Base-by-base conservation (phyloP, 2,888 invertebrate species). In the Hemistola chrysoprasaria region DNA sequence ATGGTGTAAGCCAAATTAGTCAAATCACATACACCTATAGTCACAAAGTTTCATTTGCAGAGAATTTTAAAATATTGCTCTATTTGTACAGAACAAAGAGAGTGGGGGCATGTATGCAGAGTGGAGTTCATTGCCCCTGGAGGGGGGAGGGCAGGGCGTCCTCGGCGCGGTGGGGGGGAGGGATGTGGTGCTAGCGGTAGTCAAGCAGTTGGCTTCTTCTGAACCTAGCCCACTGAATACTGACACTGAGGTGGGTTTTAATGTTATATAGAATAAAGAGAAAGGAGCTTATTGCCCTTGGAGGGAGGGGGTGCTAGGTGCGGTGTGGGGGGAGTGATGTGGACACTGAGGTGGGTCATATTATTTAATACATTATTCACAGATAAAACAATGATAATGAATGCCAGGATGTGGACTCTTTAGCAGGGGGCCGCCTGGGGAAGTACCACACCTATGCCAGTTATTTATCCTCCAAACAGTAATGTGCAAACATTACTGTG, bases 311-410 rank as follows among this genome's bases (percentile, higher is more conserved):
- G 96, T 97, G 20, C 86, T 97, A 34, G 93, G 94, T 37, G 95
- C 94, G 50, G 95, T 97, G 64, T 16, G 93, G 95, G 2, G 96
- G 96, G 7, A 91, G 92, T 56, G 95, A 96, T 63, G 95, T 97
- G 4, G 95, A 96, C 81, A 93, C 94, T 1, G 93, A 97, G 7
- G 95, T 97, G n/a, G n/a, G n/a, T n/a, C n/a, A n/a, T n/a, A n/a
- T n/a, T n/a, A n/a, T n/a, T n/a, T n/a, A n/a, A n/a, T n/a, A n/a
- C n/a, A n/a, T n/a, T n/a, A n/a, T n/a, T n/a, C n/a, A n/a, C n/a
- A n/a, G n/a, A n/a, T n/a, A n/a, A n/a, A n/a, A n/a, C n/a, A n/a
- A n/a, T n/a, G n/a, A n/a, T n/a, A n/a, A n/a, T n/a, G n/a, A n/a
- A n/a, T n/a, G n/a, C n/a, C n/a, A n/a, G n/a, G n/a, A n/a, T n/a